A percentile compares a stretch with the other conserved stretches of the same genome.
These are phyloP conservation scores for Eidolon helvum DNA, from an alignment of 2,113 vertebrate genomes.

Conservation along the genomic window DNA sequence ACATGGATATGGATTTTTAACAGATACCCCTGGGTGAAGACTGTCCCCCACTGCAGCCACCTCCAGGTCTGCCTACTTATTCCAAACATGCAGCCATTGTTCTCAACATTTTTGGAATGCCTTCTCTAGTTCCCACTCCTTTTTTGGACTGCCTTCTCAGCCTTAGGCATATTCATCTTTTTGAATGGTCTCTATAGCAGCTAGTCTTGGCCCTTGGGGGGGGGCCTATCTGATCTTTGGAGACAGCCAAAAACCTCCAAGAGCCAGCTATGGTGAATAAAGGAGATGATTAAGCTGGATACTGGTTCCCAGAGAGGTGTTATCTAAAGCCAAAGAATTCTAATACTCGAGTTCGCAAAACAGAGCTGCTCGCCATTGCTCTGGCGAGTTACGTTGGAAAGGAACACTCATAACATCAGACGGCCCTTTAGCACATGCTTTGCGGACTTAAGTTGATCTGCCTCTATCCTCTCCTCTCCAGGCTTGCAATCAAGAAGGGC, in stretches of 20 bases:
- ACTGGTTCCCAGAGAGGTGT: neutral
- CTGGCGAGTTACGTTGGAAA: neutral
- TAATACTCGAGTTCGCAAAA: neutral
- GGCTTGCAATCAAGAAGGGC: neutral
- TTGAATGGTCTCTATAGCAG: slow-evolving; percentile 46
- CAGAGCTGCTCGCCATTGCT: neutral
- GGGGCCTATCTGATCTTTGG: slow-evolving; percentile 55
- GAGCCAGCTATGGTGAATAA: slow-evolving; percentile 44
- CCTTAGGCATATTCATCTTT: slow-evolving; percentile 9
- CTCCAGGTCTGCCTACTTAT: neutral
- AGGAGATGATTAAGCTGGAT: slow-evolving; percentile 1
- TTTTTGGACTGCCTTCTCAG: neutral
- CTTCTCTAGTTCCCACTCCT: slow-evolving; percentile 41
- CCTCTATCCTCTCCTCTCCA: too few relatives aligned
- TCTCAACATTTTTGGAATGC: neutral
- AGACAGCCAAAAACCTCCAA: slow-evolving; percentile 28
- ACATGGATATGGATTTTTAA: neutral
- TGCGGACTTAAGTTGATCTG: neutral
- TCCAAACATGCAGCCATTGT: neutral
- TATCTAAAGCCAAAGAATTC: slow-evolving; percentile 3
- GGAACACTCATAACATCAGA: neutral
- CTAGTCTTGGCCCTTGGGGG: slow-evolving; percentile 1
- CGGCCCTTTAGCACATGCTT: neutral
- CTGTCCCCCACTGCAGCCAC: neutral
- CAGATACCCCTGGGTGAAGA: neutral